These are phyloP conservation scores for Sarcoramphus papa DNA, from an alignment of 2,797 vertebrate genomes.

Conservation along the genomic window DNA sequence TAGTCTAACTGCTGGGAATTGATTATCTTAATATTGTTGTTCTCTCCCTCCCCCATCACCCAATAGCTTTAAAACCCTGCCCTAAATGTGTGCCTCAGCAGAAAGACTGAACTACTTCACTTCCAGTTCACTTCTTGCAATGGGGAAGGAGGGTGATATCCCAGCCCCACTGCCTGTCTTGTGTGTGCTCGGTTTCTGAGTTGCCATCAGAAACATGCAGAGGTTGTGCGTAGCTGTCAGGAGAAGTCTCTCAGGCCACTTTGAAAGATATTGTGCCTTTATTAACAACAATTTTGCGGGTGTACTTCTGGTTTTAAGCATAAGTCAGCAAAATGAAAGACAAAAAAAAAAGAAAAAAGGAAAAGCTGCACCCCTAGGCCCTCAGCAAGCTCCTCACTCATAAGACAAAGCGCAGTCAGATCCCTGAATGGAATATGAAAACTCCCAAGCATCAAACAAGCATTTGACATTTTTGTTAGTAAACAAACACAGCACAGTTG, in stretches of 20 bases:
- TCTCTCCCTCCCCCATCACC: not conserved
- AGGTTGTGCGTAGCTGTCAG: not conserved
- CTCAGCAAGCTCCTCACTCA: not conserved
- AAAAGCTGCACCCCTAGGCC: not conserved
- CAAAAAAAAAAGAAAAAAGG: not conserved
- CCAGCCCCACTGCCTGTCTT: not conserved
- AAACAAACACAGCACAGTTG: not conserved
- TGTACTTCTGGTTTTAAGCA: not conserved
- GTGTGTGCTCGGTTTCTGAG: rapidly evolving
- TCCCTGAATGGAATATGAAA: not conserved
- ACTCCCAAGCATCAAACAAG: not conserved
- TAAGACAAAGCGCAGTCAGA: not conserved
- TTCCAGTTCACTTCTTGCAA: not conserved
- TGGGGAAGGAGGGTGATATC: not conserved
- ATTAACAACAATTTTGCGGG: not conserved
- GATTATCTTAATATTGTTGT: not conserved
- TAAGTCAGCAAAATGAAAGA: not conserved
- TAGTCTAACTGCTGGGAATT: not conserved
- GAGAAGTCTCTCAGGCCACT: not conserved
- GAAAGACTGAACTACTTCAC: not conserved
- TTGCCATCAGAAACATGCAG: not conserved
- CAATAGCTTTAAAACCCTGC: not conserved
- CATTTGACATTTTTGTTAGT: conserved; percentile 44
- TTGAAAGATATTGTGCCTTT: not conserved
- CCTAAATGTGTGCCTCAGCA: not conserved